phyloP scores from a whole-genome alignment of 2,888 invertebrate genomes.

The Eilema griseolum region DNA sequence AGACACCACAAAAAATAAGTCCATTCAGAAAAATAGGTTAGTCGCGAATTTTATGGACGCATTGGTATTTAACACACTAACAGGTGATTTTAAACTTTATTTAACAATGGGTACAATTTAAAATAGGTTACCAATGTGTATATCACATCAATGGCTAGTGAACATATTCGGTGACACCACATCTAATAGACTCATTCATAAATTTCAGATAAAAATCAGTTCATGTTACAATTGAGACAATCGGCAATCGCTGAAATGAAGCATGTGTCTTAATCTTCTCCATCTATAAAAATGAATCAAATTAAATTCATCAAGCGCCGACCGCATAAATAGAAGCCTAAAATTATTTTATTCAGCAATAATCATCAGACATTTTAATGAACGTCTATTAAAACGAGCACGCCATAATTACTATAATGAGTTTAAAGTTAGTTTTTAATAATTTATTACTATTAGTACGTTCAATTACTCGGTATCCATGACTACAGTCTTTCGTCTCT shows the following conservation, averaged over 20 bases:
- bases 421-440: constrained; percentile 45
- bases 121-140: constrained; percentile 14
- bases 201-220: constrained; percentile 30
- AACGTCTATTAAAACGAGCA: constrained; percentile 30
- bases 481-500: constrained; percentile 55
- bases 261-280: constrained; percentile 18
- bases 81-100: constrained; percentile 51
- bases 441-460: constrained; percentile 46
- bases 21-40: constrained; percentile 87
- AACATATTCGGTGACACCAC: constrained; percentile 36
- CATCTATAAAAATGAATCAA: constrained; percentile 14
- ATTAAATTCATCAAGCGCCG: constrained; percentile 23
- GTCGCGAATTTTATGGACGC: constrained; percentile 69
- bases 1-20: constrained; percentile 74
- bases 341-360: constrained; percentile 29
- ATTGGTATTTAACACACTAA: constrained; percentile 28
- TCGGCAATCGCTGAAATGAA: constrained; percentile 17
- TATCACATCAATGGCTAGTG: not conserved
- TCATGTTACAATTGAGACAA: constrained; percentile 22
- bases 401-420: constrained; percentile 42
- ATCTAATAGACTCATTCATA: constrained; percentile 44
- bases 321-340: constrained; percentile 18
- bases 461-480: constrained; percentile 48
- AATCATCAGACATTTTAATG: constrained; percentile 41
- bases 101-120: constrained; percentile 21